Evolutionary conservation across 2,888 invertebrate species (phyloP).

Genomic region (Eurytoma californica): DNA sequence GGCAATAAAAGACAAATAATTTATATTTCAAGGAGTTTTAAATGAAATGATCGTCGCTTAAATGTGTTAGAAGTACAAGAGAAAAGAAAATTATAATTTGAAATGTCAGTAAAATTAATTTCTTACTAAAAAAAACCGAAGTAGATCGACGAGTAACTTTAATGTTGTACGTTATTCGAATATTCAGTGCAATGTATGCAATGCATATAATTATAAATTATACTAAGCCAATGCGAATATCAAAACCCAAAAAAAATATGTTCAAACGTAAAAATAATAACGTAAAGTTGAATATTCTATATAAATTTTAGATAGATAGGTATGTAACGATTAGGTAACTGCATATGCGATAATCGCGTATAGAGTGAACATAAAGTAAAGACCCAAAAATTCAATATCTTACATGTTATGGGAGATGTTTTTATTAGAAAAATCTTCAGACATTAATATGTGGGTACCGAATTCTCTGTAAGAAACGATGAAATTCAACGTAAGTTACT

Average conservation of each 20-base stretch:
- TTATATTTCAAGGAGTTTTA: not conserved
- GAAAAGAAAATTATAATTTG: constrained; percentile 6
- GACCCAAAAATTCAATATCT: constrained; percentile 46
- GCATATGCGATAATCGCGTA: not conserved
- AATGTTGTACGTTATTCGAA: constrained; percentile 71
- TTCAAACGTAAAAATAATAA: constrained; percentile 46
- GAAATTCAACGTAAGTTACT: not conserved
- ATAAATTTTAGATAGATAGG: constrained; percentile 50
- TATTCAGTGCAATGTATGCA: constrained; percentile 57
- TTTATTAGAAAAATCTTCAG: constrained; percentile 52
- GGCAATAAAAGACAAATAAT: not conserved
- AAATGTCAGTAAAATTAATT: constrained; percentile 62
- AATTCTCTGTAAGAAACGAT: not conserved
- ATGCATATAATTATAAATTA: constrained; percentile 28
- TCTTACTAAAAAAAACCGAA: constrained; percentile 67
- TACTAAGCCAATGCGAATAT: constrained; percentile 38
- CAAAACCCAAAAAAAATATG: constrained; percentile 46
- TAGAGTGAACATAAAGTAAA: constrained; percentile 28
- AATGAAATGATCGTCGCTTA: not conserved
- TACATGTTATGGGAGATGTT: constrained; percentile 34
- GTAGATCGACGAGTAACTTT: constrained; percentile 68
- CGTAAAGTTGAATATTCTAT: constrained; percentile 50
- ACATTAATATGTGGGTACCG: constrained; percentile 57
- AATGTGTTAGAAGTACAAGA: not conserved
- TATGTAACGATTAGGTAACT: constrained; percentile 20